Percentiles rank a stretch among this genome's conserved stretches.
Evolutionary conservation across 2,888 invertebrate species (phyloP).

Genomic region (Leucania comma): DNA sequence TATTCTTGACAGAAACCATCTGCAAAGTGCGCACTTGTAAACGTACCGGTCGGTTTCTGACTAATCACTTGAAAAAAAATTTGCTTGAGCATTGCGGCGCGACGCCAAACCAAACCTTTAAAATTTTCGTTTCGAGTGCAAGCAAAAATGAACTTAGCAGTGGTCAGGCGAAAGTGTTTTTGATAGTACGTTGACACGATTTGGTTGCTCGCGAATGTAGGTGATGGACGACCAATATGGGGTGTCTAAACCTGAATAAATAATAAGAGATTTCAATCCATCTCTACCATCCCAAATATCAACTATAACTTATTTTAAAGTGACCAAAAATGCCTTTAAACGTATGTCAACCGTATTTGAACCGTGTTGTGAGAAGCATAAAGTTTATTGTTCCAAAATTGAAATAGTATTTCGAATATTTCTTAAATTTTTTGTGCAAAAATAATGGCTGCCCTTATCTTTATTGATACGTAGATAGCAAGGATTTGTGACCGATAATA

Average conservation of each 20-base stretch:
- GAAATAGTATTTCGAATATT: not conserved
- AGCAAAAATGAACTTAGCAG: no score
- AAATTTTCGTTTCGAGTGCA: no score
- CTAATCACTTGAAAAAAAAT: no score
- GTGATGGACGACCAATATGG: not conserved
- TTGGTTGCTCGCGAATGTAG: no score
- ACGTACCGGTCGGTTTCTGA: no score
- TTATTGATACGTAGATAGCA: constrained; percentile 64
- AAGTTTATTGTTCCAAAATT: not conserved
- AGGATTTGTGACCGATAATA: constrained; percentile 65
- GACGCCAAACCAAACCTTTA: no score
- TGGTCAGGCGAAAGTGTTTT: no score
- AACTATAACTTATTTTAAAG: not conserved
- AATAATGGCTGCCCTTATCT: constrained; percentile 48
- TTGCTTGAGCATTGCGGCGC: no score
- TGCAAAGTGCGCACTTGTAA: no score
- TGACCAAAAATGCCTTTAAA: no score
- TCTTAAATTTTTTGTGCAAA: not conserved
- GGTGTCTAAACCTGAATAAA: not conserved
- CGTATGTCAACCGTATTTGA: not conserved
- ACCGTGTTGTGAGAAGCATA: not conserved
- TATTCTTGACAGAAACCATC: no score
- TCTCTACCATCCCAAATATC: not conserved
- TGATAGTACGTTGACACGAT: no score
- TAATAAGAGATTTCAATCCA: not conserved